Evolutionary conservation across 2,797 vertebrate genomes (phyloP).

Genomic region (Cossypha caffra): DNA sequence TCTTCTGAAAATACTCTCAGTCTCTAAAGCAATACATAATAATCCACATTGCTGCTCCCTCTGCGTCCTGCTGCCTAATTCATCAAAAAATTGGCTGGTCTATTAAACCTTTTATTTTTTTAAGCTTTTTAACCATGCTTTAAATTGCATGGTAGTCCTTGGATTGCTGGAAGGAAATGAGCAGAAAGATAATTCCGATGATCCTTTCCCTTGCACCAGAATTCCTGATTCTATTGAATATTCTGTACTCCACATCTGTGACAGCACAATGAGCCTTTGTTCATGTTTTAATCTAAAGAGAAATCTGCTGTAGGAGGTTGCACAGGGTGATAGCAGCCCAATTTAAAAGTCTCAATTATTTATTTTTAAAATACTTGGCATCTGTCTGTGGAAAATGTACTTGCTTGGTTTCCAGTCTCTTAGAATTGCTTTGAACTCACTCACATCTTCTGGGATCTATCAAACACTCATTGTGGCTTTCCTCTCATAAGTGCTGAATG

Average conservation of each 20-base stretch:
- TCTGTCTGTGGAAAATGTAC: constrained; percentile 52
- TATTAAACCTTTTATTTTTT: not conserved
- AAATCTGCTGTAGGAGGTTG: constrained; percentile 54
- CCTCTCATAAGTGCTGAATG: constrained; percentile 19
- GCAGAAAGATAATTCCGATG: constrained; percentile 14
- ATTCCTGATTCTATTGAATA: constrained; percentile 35
- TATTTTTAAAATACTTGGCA: constrained; percentile 67
- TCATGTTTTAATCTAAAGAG: constrained; percentile 57
- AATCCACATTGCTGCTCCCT: constrained; percentile 1
- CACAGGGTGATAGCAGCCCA: constrained; percentile 55
- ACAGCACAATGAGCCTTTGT: constrained; percentile 67
- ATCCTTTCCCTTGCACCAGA: constrained; percentile 40
- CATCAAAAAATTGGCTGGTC: constrained; percentile 13
- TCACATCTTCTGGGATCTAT: constrained; percentile 57
- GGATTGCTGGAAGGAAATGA: constrained; percentile 35
- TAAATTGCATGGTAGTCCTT: constrained; percentile 22
- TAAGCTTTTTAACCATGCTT: not conserved
- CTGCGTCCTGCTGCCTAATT: not conserved
- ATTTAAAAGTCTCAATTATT: constrained; percentile 70
- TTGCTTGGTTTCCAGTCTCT: constrained; percentile 46
- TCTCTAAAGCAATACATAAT: not conserved
- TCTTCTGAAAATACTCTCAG: constrained; percentile 41
- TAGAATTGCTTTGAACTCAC: constrained; percentile 53
- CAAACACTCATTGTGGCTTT: constrained; percentile 50
- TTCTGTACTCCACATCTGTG: constrained; percentile 61